Percentiles rank a stretch among this genome's conserved stretches.
phyloP scores from a whole-genome alignment of 2,888 invertebrate species.

The Zygaena filipendulae region DNA sequence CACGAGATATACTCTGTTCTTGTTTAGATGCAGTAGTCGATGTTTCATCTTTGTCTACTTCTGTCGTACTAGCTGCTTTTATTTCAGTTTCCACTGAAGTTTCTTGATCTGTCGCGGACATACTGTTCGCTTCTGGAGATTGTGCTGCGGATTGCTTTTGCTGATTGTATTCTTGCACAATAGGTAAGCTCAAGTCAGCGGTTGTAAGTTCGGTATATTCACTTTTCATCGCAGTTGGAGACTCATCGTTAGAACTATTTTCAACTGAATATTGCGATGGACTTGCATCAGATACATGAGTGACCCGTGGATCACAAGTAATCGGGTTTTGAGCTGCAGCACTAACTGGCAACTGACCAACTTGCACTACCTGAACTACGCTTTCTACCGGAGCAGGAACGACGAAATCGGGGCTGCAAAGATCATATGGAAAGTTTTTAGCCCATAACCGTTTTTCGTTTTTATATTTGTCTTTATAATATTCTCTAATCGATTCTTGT shows the following conservation, averaged over 20 bases:
- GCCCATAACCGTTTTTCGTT: slow-evolving; percentile 10
- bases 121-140: slow-evolving; percentile 24
- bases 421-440: slow-evolving; percentile 40
- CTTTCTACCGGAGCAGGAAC: slow-evolving; percentile 48
- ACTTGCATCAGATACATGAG: slow-evolving; percentile 52
- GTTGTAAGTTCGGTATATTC: slow-evolving; percentile 60
- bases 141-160: slow-evolving; percentile 29
- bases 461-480: slow-evolving; percentile 20
- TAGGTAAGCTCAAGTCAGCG: slow-evolving; percentile 44
- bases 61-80: slow-evolving; percentile 34
- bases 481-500: slow-evolving; percentile 22
- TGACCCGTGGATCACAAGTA: slow-evolving; percentile 56
- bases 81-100: slow-evolving; percentile 36
- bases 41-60: slow-evolving; percentile 38
- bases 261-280: slow-evolving; percentile 53
- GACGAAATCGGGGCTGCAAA: slow-evolving; percentile 70
- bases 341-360: slow-evolving; percentile 57
- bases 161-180: slow-evolving; percentile 39
- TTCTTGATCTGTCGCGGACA: slow-evolving; percentile 25
- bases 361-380: slow-evolving; percentile 64
- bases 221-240: slow-evolving; percentile 41
- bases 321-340: slow-evolving; percentile 57
- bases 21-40: no score
- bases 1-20: slow-evolving; percentile 24
- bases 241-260: slow-evolving; percentile 41